Conservation (phyloP, 53 echinoderm and acorn worm genomes). For the Paelopatides confundens region DNA sequence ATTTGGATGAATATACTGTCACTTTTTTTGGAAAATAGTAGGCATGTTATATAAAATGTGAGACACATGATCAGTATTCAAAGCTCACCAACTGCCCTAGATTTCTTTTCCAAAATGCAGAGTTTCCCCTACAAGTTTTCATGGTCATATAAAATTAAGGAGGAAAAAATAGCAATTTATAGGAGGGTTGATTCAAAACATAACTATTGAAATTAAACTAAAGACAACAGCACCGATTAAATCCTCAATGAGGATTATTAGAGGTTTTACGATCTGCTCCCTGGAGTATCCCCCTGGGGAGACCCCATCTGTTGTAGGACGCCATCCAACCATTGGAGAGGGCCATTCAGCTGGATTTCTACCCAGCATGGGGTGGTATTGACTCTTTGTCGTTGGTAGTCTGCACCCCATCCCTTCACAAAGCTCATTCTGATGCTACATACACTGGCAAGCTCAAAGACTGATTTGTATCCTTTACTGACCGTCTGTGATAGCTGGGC, state of each 20-base stretch:
- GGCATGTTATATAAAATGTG: too few relatives aligned
- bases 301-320: conserved; percentile 76
- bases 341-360: conserved; percentile 77
- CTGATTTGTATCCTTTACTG: conserved; percentile 78
- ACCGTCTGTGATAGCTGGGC: conserved; percentile 83
- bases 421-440: conserved; percentile 90
- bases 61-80: too few relatives aligned
- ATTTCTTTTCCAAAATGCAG: background rate
- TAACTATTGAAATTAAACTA: background rate
- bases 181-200: background rate
- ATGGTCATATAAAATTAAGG: background rate
- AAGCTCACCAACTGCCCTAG: background rate
- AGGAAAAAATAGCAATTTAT: background rate
- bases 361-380: conserved; percentile 88
- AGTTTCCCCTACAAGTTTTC: background rate
- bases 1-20: background rate
- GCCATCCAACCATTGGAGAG: conserved; percentile 76
- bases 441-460: conserved; percentile 79
- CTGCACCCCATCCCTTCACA: conserved; percentile 90
- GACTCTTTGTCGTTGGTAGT: conserved; percentile 82
- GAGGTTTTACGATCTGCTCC: conserved; percentile 22
- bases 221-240: background rate
- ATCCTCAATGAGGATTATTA: background rate
- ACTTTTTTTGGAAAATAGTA: too few relatives aligned
- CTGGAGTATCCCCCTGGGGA: conserved; percentile 63